Percentiles rank a stretch among this genome's conserved stretches.
phyloP scores from a whole-genome alignment of 2,797 vertebrate species.

The Crocodylus rhombifer region DNA sequence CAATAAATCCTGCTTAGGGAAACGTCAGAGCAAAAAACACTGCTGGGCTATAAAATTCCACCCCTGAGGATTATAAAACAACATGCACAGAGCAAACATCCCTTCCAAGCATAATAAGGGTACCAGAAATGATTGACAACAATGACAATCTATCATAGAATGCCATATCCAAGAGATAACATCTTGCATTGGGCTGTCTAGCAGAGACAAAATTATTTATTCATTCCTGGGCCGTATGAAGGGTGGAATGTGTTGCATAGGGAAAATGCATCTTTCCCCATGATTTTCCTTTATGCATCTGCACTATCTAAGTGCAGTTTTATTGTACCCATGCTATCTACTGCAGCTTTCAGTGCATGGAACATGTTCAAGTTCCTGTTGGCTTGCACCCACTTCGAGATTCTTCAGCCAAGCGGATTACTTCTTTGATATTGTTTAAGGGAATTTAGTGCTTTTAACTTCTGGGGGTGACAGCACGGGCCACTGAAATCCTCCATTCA shows the following conservation, averaged over 20 bases:
- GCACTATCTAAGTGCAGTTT: neutral
- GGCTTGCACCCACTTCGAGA: neutral
- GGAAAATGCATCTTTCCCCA: neutral
- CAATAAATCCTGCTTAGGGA: constrained; percentile 81
- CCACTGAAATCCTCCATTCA: neutral
- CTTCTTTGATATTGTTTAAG: neutral
- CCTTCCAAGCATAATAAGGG: constrained; percentile 57
- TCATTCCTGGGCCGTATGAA: neutral
- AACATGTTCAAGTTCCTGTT: neutral
- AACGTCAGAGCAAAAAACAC: constrained; percentile 67
- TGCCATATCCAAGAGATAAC: neutral
- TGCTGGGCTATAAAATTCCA: constrained; percentile 69
- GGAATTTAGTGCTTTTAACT: neutral
- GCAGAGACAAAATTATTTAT: neutral
- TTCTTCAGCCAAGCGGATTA: neutral
- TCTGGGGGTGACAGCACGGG: neutral
- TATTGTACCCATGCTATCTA: too few species aligned
- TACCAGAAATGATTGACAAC: constrained; percentile 75
- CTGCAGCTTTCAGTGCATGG: neutral
- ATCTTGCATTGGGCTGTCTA: neutral
- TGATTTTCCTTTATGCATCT: neutral
- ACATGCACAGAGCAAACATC: constrained; percentile 64
- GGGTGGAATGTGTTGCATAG: neutral
- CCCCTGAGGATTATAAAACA: constrained; percentile 79
- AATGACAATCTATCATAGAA: constrained; percentile 32